Evolutionary conservation across 2,797 vertebrate genomes (phyloP), one percentile per base, ranked within the genome.

Genomic region (Darevskia nairensis): DNA sequence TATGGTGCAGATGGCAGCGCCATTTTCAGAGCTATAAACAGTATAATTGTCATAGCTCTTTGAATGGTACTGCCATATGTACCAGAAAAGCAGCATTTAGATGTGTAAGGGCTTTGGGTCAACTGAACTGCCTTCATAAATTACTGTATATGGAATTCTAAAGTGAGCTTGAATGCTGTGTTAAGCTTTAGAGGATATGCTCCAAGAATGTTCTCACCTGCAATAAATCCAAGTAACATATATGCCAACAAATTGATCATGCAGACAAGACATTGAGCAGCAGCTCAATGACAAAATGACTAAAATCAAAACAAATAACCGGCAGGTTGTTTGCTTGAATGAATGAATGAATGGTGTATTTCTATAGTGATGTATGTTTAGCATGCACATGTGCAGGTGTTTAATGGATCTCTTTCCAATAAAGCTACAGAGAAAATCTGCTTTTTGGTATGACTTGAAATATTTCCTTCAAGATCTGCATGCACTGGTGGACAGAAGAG

Each of bases 11-110:
- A 98, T 96, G 94, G 96, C 96, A 98, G 98, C 97, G 97, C 98
- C 98, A 98, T 99, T 98, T 98, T 96, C 97, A 98, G 98, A 98
- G 98, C 98, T 98, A 97, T 98, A 96, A 98, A 98, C 96, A 97
- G 96, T 89, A 95, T 97, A 85, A 91, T 95, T 92, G 96, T 98
- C 97, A 98, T 98, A 98, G 98, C 98, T 98, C 98, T 99, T 98
- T 98, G 98, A 98, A 98, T 99, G 98, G 98, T 98, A 97, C 98
- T 98, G 98, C 98, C 96, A 96, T 98, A 97, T 95, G 98, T 95
- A 97, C 95, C 94, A 95, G 96, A 95, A 95, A 96, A 95, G 90
- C 98, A 94, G 93, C 96, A 93, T 87, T 91, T 76, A 77, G 41
- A 75, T 86, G 71, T 85, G 55, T 76, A 66, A 88, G 90, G 90